Conservation (phyloP, 2,113 vertebrate genomes). For the Aegithalos caudatus region DNA sequence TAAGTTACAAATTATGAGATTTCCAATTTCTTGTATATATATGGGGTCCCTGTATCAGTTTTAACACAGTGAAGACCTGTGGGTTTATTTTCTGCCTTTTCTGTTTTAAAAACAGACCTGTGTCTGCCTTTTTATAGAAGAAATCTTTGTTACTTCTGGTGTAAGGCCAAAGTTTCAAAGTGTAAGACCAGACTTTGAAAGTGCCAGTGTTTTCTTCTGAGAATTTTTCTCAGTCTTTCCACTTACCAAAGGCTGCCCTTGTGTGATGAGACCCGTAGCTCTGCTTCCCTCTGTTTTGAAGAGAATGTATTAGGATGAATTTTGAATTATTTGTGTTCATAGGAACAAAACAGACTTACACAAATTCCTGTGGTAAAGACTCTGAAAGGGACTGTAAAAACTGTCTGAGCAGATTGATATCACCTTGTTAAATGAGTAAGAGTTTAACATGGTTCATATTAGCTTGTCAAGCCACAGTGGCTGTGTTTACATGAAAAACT, state of each 20-base stretch:
- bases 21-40: not conserved
- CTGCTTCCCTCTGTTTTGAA: not conserved
- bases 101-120: not conserved
- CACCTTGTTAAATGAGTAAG: not conserved
- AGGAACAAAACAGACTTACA: not conserved
- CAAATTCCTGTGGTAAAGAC: not conserved
- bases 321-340: not conserved
- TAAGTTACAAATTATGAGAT: not conserved
- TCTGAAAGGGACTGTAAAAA: constrained; percentile 4
- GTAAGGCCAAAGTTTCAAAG: not conserved
- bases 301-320: not conserved
- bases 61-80: not conserved
- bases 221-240: not conserved
- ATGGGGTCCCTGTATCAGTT: not conserved
- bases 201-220: not conserved
- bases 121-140: not conserved
- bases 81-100: not conserved
- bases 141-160: not conserved
- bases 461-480: constrained; percentile 42
- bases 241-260: not conserved
- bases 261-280: not conserved
- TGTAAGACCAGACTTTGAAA: not conserved
- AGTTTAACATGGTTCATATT: constrained; percentile 43
- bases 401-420: not conserved
- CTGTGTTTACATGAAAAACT: constrained; percentile 51